Conservation (phyloP, 92 coral and sea anemone genomes). For the Zoanthus gigantus region DNA sequence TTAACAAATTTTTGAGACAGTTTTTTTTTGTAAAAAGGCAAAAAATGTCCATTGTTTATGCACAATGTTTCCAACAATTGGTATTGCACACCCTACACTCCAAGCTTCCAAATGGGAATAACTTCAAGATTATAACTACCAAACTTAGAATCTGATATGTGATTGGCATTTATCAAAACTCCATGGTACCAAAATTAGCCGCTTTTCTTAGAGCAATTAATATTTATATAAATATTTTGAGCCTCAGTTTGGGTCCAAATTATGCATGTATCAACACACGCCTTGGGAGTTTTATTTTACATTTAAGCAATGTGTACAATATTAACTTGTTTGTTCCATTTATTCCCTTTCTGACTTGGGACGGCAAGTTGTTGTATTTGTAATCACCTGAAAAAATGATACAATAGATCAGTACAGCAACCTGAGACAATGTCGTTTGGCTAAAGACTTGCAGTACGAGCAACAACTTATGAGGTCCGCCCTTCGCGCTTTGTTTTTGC, state of each 20-base stretch:
- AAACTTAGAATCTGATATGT: neutral
- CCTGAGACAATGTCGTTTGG: neutral
- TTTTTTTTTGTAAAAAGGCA: too few relatives aligned
- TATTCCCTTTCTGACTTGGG: slow-evolving; percentile 23
- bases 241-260: neutral
- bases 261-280: neutral
- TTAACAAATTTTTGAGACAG: too few relatives aligned
- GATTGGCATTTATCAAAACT: neutral
- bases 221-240: neutral
- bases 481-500: too few relatives aligned
- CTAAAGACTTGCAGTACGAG: too few relatives aligned
- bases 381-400: slow-evolving; percentile 26
- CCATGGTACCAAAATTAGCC: too few relatives aligned
- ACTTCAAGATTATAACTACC: neutral
- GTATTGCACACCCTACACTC: too few relatives aligned
- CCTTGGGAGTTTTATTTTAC: neutral
- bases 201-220: neutral
- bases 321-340: neutral
- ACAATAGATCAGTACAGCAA: slow-evolving; percentile 23
- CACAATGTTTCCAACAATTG: too few relatives aligned
- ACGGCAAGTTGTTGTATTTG: slow-evolving; percentile 16
- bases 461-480: too few relatives aligned
- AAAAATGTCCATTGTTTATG: too few relatives aligned
- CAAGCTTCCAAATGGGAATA: too few relatives aligned
- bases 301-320: slow-evolving; percentile 3